These are phyloP conservation scores for Hecatera dysodea DNA, from an alignment of 2,888 invertebrate genomes.

Conservation along the genomic window DNA sequence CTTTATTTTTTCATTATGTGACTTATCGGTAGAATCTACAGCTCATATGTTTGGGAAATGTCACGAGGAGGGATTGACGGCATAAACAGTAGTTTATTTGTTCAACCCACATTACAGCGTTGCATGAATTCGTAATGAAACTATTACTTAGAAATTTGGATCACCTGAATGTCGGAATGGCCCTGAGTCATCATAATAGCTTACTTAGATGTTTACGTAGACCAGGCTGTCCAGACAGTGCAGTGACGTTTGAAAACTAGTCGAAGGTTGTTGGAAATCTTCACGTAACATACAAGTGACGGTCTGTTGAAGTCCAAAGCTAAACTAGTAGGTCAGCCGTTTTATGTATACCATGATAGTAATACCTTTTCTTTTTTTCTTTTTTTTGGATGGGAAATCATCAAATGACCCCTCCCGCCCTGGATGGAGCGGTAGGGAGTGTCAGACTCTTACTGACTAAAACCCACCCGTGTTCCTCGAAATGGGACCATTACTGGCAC, in stretches of 20 bases:
- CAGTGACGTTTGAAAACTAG: slow-evolving; percentile 33
- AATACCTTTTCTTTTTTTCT: no score
- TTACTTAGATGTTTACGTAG: slow-evolving; percentile 44
- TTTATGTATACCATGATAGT: no score
- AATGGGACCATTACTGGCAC: no score
- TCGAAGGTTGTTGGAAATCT: slow-evolving; percentile 34
- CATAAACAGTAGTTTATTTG: slow-evolving; percentile 62
- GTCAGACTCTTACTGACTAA: no score
- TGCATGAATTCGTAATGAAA: slow-evolving; percentile 58
- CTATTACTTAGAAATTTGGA: slow-evolving; percentile 61
- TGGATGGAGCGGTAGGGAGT: no score
- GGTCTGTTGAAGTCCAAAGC: background rate
- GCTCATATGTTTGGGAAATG: slow-evolving; percentile 47
- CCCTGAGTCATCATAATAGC: slow-evolving; percentile 49
- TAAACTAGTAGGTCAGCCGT: background rate
- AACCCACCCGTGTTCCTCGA: no score
- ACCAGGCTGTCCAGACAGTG: slow-evolving; percentile 28
- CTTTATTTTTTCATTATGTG: slow-evolving; percentile 54
- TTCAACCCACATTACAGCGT: slow-evolving; percentile 56
- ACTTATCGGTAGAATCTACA: slow-evolving; percentile 58
- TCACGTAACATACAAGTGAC: slow-evolving; percentile 9
- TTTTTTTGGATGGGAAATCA: no score
- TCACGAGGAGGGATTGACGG: slow-evolving; percentile 57
- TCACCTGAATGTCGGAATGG: slow-evolving; percentile 52
- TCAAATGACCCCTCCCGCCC: no score